These are phyloP conservation scores for Incurvaria masculella DNA, from an alignment of 2,888 invertebrate species.

Conservation along the genomic window DNA sequence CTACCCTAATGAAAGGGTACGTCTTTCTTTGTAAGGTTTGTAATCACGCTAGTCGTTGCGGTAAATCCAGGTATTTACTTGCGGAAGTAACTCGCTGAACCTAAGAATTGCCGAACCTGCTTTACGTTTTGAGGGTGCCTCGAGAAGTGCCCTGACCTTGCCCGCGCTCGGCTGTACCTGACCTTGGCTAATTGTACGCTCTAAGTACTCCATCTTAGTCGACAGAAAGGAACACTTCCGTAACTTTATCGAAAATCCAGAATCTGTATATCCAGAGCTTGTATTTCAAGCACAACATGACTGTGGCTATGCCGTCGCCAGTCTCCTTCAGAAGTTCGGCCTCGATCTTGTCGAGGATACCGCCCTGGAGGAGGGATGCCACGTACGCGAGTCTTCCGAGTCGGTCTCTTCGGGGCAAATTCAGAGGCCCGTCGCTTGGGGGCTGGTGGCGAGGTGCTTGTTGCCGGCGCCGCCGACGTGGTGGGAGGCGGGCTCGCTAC, in stretches of 20 bases:
- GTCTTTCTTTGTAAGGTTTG: slow-evolving; percentile 5
- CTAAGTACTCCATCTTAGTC: slow-evolving; percentile 18
- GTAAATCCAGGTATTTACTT: slow-evolving; percentile 11
- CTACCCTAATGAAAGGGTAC: slow-evolving; percentile 3
- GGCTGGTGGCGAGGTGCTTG: too few species aligned
- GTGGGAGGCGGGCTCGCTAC: too few species aligned
- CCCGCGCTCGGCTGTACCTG: slow-evolving; percentile 18
- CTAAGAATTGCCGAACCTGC: slow-evolving; percentile 14
- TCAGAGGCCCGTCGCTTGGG: too few species aligned
- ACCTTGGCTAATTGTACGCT: slow-evolving; percentile 14
- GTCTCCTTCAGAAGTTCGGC: too few species aligned
- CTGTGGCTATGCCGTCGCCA: too few species aligned
- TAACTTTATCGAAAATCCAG: slow-evolving; percentile 19
- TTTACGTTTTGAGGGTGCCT: slow-evolving; percentile 16
- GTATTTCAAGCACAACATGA: too few species aligned
- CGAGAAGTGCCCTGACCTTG: slow-evolving; percentile 16
- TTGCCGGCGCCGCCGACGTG: too few species aligned
- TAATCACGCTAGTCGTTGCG: slow-evolving; percentile 9
- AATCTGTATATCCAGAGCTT: too few species aligned
- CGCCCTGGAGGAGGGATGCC: too few species aligned
- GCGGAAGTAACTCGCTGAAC: slow-evolving; percentile 15
- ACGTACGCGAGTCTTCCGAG: too few species aligned
- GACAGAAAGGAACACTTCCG: slow-evolving; percentile 13
- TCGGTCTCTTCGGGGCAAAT: too few species aligned
- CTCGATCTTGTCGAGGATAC: too few species aligned